phyloP scores from a whole-genome alignment of 2,797 vertebrate species.

The Myiothlypis coronata region DNA sequence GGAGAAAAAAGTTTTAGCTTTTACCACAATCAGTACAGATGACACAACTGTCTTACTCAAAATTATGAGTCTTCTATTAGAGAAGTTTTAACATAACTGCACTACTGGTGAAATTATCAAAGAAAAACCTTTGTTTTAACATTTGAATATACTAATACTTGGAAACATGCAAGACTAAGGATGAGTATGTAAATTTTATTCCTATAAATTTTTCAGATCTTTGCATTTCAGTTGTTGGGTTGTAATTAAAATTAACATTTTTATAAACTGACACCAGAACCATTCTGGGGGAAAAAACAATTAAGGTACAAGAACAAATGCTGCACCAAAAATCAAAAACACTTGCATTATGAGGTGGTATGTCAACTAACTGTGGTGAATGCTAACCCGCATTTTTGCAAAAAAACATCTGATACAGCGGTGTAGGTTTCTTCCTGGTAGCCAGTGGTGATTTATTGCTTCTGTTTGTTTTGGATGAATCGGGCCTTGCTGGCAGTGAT shows the following conservation, averaged over 20 bases:
- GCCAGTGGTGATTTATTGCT: not conserved
- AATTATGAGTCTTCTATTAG: not conserved
- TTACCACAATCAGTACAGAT: not conserved
- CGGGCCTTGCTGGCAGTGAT: not conserved
- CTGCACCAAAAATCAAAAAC: not conserved
- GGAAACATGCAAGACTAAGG: not conserved
- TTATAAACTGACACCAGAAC: not conserved
- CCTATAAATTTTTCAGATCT: not conserved
- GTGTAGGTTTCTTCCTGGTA: not conserved
- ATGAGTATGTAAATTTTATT: not conserved
- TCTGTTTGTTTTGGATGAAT: not conserved
- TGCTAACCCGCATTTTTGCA: not conserved
- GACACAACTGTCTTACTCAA: not conserved
- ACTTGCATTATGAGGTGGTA: not conserved
- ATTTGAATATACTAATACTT: not conserved
- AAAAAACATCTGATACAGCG: not conserved
- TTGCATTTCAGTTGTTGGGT: not conserved
- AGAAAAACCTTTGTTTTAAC: not conserved
- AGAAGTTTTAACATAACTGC: not conserved
- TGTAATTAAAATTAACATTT: not conserved
- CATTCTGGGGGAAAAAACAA: not conserved
- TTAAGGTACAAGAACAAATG: not conserved
- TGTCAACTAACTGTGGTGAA: not conserved
- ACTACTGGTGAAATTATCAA: not conserved
- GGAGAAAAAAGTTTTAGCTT: not conserved